Conservation (phyloP, 2,797 vertebrate genomes). For the Mormyrus proboscirostris region DNA sequence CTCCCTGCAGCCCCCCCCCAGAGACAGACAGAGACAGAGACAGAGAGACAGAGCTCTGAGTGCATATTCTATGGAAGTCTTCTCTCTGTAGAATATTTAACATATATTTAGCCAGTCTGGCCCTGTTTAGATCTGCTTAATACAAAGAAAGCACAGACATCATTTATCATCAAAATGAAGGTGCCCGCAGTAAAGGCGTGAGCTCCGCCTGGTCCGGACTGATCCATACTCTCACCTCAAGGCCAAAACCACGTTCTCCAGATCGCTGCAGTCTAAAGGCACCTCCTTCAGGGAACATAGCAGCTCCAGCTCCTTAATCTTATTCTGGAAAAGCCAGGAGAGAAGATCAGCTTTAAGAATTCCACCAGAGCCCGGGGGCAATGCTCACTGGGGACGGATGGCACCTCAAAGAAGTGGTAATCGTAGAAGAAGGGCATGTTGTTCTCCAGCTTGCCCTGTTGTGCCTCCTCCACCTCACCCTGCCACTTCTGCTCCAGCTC, state of each 20-base stretch:
- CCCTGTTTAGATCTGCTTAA: neutral
- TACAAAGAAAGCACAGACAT: neutral
- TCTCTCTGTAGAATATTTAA: neutral
- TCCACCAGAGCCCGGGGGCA: neutral
- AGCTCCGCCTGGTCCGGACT: neutral
- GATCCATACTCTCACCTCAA: conserved; percentile 66
- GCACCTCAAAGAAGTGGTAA: conserved; percentile 96
- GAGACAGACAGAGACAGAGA: conserved; percentile 11
- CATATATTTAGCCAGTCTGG: neutral
- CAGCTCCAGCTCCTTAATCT: conserved; percentile 95
- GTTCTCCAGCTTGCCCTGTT: conserved; percentile 90
- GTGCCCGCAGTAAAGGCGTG: neutral
- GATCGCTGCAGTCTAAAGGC: conserved; percentile 83
- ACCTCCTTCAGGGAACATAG: conserved; percentile 94
- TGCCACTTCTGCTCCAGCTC: conserved; percentile 99
- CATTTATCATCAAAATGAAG: neutral
- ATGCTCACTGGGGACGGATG: neutral
- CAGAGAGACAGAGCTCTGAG: conserved; percentile 16
- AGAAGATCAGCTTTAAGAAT: neutral
- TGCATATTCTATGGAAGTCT: neutral
- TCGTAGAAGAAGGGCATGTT: conserved; percentile 93
- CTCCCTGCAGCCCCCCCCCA: conserved; percentile 63
- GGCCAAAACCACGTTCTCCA: conserved; percentile 88
- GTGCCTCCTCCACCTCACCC: conserved; percentile 87
- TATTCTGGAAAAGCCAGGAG: conserved; percentile 66